Percentiles rank a stretch among this genome's conserved stretches.
phyloP scores from a whole-genome alignment of 2,113 vertebrate genomes.

The Isichthys henryi region DNA sequence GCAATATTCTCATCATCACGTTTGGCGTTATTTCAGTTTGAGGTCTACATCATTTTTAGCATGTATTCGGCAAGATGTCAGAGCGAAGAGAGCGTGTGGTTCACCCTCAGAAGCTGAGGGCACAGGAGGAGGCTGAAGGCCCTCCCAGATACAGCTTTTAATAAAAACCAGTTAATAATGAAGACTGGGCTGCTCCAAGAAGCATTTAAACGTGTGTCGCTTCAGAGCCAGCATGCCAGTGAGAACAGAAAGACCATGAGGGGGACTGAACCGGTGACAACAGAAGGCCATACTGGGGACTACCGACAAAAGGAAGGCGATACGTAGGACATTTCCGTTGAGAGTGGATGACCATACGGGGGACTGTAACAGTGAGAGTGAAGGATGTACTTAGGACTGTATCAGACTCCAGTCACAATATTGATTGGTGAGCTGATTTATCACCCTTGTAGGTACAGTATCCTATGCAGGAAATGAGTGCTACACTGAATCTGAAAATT shows the following conservation, averaged over 20 bases:
- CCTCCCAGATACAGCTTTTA: not conserved
- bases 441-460: not conserved
- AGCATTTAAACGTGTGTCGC: not conserved
- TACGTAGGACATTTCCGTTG: not conserved
- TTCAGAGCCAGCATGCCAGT: not conserved
- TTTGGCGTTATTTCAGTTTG: not conserved
- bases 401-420: not conserved
- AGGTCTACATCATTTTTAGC: constrained; percentile 8
- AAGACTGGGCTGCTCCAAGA: not conserved
- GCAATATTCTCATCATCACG: not conserved
- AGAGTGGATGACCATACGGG: not conserved
- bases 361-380: not conserved
- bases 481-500: not conserved
- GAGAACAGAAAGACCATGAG: not conserved
- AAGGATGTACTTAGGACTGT: not conserved
- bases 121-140: not conserved
- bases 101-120: not conserved
- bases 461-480: not conserved
- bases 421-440: not conserved
- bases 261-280: not conserved
- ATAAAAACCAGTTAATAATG: not conserved
- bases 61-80: constrained; percentile 5
- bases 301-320: not conserved
- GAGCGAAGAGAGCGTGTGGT: not conserved
- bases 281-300: not conserved